A percentile compares a stretch with the other conserved stretches of the same genome.
Conservation (phyloP, 2,113 vertebrate species). For the Sceloporus tristichus region DNA sequence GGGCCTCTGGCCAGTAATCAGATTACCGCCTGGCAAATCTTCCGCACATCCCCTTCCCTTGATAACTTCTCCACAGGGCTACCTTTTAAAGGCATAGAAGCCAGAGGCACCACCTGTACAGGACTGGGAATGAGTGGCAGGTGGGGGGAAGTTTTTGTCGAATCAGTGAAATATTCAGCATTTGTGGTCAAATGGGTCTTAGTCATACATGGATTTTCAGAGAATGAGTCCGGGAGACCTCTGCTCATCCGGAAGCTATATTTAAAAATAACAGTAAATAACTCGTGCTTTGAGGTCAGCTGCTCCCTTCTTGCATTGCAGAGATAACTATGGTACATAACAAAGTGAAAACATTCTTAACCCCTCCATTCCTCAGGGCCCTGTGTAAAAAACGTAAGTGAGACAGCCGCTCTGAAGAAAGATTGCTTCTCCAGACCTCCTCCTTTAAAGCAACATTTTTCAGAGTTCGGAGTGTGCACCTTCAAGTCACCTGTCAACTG, state of each 20-base stretch:
- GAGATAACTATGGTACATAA: background rate
- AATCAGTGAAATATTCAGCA: background rate
- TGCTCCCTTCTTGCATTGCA: background rate
- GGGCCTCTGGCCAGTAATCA: background rate
- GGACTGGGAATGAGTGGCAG: background rate
- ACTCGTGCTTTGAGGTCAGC: background rate
- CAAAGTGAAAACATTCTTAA: background rate
- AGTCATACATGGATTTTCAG: slow-evolving; percentile 8
- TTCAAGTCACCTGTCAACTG: no score
- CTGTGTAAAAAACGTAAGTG: no score
- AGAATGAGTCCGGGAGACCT: background rate
- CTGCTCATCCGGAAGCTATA: background rate
- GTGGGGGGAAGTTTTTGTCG: no score
- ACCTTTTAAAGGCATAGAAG: background rate
- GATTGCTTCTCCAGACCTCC: background rate
- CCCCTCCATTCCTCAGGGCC: background rate
- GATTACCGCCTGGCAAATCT: slow-evolving; percentile 5
- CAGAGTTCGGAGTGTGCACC: no score
- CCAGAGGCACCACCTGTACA: no score
- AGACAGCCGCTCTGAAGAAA: background rate
- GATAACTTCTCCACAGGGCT: background rate
- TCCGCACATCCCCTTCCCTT: background rate
- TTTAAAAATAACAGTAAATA: slow-evolving; percentile 9
- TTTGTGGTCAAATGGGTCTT: background rate
- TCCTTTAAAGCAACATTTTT: background rate